phyloP scores from a whole-genome alignment of 2,797 vertebrate species.

The Phrynocephalus vlangalii region DNA sequence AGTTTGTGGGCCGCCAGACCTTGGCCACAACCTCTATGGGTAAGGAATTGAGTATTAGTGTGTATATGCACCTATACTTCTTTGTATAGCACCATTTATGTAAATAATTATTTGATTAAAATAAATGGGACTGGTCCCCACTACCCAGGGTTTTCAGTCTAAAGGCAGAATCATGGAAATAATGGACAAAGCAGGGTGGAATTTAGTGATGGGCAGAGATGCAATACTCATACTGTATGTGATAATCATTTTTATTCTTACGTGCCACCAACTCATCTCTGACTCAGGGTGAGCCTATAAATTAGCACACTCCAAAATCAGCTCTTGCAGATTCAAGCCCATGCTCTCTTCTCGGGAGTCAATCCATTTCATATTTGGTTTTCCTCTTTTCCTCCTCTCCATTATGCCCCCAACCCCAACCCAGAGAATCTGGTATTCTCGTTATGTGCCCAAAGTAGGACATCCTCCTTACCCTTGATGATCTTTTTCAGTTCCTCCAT shows the following conservation, averaged over 20 bases:
- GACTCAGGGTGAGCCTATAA: too few species aligned
- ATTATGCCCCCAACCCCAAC: too few species aligned
- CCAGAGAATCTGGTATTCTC: too few species aligned
- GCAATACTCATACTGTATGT: not conserved
- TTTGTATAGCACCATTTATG: not conserved
- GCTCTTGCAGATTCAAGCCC: too few species aligned
- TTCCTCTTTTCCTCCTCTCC: too few species aligned
- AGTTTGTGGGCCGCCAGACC: constrained; percentile 90
- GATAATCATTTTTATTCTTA: not conserved
- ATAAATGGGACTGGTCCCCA: not conserved
- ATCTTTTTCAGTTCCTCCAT: too few species aligned
- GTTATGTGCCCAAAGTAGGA: too few species aligned
- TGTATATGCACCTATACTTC: not conserved
- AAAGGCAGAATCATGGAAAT: not conserved
- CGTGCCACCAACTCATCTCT: too few species aligned
- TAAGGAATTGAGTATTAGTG: constrained; percentile 69
- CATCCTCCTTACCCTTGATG: too few species aligned
- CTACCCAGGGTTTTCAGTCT: not conserved
- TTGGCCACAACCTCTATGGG: constrained; percentile 90
- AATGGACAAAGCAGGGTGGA: not conserved
- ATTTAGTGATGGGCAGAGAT: not conserved
- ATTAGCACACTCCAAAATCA: too few species aligned
- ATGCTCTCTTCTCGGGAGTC: too few species aligned
- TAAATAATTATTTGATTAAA: not conserved
- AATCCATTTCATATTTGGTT: too few species aligned